phyloP scores from a whole-genome alignment of 2,113 vertebrate species.

The Oryzias melastigma region DNA sequence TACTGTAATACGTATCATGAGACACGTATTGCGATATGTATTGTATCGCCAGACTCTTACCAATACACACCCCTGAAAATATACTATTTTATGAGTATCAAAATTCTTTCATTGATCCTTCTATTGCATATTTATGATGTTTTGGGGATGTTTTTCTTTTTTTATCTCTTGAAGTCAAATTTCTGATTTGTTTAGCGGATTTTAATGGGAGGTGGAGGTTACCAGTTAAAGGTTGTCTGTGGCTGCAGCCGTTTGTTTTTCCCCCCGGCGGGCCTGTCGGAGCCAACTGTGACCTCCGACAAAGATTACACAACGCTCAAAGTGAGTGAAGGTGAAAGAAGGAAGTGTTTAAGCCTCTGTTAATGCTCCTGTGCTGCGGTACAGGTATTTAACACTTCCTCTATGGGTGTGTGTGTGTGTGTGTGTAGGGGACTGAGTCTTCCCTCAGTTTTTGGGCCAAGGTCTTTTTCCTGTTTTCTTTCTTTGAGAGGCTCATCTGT shows the following conservation, averaged over 20 bases:
- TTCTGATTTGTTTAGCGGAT: no score
- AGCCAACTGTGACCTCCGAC: constrained; percentile 23
- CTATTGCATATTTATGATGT: no score
- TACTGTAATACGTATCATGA: no score
- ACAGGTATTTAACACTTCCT: constrained; percentile 2
- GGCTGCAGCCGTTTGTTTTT: not conserved
- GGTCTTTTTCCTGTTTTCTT: constrained; percentile 29
- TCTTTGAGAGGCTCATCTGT: not conserved
- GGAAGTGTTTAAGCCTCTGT: constrained; percentile 2
- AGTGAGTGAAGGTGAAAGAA: constrained; percentile 11
- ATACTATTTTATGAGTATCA: no score
- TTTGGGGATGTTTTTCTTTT: no score
- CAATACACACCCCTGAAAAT: no score
- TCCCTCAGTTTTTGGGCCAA: constrained; percentile 64
- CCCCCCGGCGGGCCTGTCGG: constrained; percentile 4
- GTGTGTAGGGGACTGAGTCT: constrained; percentile 27
- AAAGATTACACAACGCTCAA: not conserved
- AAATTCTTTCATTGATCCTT: no score
- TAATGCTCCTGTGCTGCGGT: constrained; percentile 3
- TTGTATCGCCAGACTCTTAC: no score
- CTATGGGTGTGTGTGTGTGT: constrained; percentile 15
- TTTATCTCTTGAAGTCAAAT: no score
- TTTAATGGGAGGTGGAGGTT: not conserved
- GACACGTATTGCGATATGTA: no score
- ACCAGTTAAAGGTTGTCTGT: not conserved